A percentile compares a stretch with the other conserved stretches of the same genome.
These are phyloP conservation scores for Tenthredo mesomela DNA, from an alignment of 2,888 invertebrate genomes.

Conservation along the genomic window DNA sequence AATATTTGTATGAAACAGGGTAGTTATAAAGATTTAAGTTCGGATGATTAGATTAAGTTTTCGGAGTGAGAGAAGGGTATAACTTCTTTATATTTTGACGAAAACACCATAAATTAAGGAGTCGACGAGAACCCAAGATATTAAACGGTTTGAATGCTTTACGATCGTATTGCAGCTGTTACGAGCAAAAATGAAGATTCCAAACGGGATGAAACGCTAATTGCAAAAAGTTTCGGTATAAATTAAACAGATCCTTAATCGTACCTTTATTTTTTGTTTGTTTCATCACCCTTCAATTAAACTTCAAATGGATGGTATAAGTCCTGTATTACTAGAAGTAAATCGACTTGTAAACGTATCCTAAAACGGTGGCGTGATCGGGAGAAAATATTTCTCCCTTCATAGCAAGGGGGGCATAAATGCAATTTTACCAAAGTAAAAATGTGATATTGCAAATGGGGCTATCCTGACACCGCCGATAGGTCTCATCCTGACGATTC, in stretches of 20 bases:
- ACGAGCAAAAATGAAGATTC: slow-evolving; percentile 35
- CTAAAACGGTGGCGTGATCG: not conserved
- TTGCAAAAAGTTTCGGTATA: slow-evolving; percentile 45
- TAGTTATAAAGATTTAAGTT: not conserved
- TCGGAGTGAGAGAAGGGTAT: not conserved
- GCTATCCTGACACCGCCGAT: slow-evolving; percentile 29
- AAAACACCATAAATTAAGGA: slow-evolving; percentile 36
- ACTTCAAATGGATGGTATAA: not conserved
- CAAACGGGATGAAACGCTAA: slow-evolving; percentile 41
- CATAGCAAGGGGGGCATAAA: not conserved
- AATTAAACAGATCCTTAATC: slow-evolving; percentile 15
- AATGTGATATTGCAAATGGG: slow-evolving; percentile 27
- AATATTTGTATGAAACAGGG: not conserved
- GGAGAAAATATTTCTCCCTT: not conserved
- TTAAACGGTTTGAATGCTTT: slow-evolving; percentile 35
- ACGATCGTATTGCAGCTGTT: slow-evolving; percentile 33
- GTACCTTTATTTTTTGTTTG: not conserved
- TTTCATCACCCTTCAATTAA: slow-evolving; percentile 23
- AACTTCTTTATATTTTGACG: slow-evolving; percentile 35
- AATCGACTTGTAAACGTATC: slow-evolving; percentile 27
- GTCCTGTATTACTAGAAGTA: not conserved
- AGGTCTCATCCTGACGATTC: slow-evolving; percentile 19
- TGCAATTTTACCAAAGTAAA: not conserved
- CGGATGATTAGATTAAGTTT: not conserved
- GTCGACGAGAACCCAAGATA: slow-evolving; percentile 25